A percentile compares a stretch with the other conserved stretches of the same genome.
phyloP scores from a whole-genome alignment of 2,888 invertebrate genomes.

The Seira ritae region DNA sequence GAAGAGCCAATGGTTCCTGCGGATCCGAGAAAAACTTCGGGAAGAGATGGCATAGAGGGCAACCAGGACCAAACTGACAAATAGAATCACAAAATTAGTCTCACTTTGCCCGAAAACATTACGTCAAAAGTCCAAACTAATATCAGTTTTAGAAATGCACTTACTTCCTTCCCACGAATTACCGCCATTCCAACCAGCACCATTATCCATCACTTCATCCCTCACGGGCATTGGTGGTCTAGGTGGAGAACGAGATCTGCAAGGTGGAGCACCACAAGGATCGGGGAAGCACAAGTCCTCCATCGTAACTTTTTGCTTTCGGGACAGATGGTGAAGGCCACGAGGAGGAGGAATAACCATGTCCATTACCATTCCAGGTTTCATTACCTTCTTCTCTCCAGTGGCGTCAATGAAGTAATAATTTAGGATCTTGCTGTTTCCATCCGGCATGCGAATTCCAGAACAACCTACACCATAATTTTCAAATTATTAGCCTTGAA shows the following conservation, averaged over 20 bases:
- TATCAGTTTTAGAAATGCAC: no score
- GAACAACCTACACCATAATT: constrained; percentile 67
- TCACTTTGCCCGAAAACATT: background rate
- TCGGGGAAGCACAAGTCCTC: constrained; percentile 70
- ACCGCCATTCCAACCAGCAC: constrained; percentile 23
- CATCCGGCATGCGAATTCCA: constrained; percentile 47
- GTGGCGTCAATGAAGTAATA: constrained; percentile 68
- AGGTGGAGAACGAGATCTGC: constrained; percentile 49
- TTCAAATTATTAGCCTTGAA: no score
- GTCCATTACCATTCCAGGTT: constrained; percentile 36
- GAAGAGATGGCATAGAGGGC: constrained; percentile 24
- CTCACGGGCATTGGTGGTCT: constrained; percentile 39
- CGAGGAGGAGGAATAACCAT: constrained; percentile 62
- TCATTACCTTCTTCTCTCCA: constrained; percentile 60
- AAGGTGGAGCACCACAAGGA: constrained; percentile 60
- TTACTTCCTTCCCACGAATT: no score
- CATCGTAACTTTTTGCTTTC: constrained; percentile 58
- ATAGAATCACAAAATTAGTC: background rate
- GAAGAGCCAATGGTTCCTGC: constrained; percentile 23
- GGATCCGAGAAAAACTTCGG: constrained; percentile 35
- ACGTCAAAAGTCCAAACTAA: no score
- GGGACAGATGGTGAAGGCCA: constrained; percentile 46
- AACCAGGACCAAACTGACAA: constrained; percentile 38
- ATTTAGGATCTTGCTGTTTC: constrained; percentile 33
- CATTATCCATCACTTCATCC: constrained; percentile 12